Conservation (phyloP, 2,797 vertebrate genomes). For the Fratercula arctica region DNA sequence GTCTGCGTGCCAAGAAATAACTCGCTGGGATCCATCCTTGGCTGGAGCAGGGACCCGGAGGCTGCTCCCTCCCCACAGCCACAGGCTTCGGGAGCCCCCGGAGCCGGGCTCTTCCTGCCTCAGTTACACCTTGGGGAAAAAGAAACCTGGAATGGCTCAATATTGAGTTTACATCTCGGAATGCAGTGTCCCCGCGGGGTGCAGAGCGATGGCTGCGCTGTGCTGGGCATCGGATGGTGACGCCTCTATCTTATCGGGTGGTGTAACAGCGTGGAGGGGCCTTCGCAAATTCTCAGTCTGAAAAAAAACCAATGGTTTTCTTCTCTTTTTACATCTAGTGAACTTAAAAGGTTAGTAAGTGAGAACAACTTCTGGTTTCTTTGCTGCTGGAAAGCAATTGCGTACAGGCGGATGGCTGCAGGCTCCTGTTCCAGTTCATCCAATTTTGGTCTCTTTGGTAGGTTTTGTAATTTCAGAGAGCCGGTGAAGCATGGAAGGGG, state of each 20-base stretch:
- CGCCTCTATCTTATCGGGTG: neutral
- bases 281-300: too few species aligned
- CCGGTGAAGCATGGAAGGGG: neutral
- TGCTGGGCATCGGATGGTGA: fast-evolving
- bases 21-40: neutral
- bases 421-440: neutral
- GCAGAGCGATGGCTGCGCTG: fast-evolving
- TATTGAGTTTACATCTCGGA: neutral
- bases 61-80: neutral
- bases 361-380: neutral
- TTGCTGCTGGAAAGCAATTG: neutral
- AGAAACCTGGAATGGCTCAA: neutral
- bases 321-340: neutral
- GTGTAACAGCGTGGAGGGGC: fast-evolving
- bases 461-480: neutral
- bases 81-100: neutral
- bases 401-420: neutral
- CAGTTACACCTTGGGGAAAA: neutral
- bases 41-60: neutral
- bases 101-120: neutral
- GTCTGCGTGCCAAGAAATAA: neutral
- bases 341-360: neutral
- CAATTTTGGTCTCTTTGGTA: neutral
- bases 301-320: neutral
- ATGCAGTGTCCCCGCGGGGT: neutral